These are phyloP conservation scores for Harpalus rufipes DNA, from an alignment of 2,888 invertebrate genomes.

Conservation along the genomic window DNA sequence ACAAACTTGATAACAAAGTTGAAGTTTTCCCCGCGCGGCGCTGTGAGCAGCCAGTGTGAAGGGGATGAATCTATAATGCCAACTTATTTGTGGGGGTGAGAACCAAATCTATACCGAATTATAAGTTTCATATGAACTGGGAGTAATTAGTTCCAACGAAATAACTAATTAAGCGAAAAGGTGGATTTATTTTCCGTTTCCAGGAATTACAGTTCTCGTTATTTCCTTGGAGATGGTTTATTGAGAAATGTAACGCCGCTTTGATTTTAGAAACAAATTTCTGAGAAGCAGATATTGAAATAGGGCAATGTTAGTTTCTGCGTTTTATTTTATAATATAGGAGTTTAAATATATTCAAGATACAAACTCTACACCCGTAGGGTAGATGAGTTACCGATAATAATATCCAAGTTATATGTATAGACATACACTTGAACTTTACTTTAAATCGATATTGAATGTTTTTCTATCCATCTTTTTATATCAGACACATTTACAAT, in stretches of 20 bases:
- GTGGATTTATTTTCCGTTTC: constrained; percentile 11
- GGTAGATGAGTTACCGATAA: no score
- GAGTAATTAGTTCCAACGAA: constrained; percentile 36
- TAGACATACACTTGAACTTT: not conserved
- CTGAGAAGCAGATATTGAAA: not conserved
- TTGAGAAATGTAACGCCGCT: not conserved
- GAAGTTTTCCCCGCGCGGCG: constrained; percentile 49
- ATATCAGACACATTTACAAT: not conserved
- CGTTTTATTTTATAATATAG: no score
- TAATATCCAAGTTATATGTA: not conserved
- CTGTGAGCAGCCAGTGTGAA: not conserved
- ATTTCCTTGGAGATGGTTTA: not conserved
- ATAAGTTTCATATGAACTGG: constrained; percentile 25
- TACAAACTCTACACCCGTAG: no score
- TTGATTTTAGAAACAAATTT: no score
- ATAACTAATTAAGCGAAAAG: constrained; percentile 40
- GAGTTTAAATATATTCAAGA: not conserved
- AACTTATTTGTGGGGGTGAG: constrained; percentile 5
- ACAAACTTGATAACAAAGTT: constrained; percentile 64
- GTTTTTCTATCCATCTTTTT: not conserved
- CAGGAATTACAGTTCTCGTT: not conserved
- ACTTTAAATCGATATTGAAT: not conserved
- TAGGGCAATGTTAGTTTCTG: not conserved
- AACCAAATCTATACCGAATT: constrained; percentile 25
- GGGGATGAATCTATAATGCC: constrained; percentile 32